Base-by-base conservation (phyloP, 1,140 invertebrate genomes). In the Copidosoma floridanum region DNA sequence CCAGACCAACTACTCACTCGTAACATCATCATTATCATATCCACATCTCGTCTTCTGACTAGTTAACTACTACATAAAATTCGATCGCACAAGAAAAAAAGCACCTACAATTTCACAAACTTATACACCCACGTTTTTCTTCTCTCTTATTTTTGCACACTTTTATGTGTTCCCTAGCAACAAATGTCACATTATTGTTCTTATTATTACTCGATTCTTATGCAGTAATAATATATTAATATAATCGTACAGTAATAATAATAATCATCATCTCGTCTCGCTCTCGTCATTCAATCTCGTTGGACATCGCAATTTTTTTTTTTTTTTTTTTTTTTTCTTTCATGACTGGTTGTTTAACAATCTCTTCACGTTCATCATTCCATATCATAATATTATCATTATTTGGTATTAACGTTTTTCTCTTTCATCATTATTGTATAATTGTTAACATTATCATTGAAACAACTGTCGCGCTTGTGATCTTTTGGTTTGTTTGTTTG, bases 401-500 rank as follows among this genome's bases (percentile, higher is more conserved):
- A 32, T 32, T 12, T 12, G 29, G 29, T 32, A 32, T 32, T 32
- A 32, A 32, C 12, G n/a, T n/a, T 20, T 12, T 14, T 18, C 16
- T 7, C 18, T 16, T 7, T n/a, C 38, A 10, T 12, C 21, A 20
- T 43, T 23, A 40, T 50, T 27, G 14, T 47, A 23, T 59, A 59
- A 52, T 46, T 46, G 38, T 61, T 61, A 61, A 56, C 57, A 57
- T 57, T 41, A 71, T 75, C 74, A 75, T 77, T 75, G 74, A 77
- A 77, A 76, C 75, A 78, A 70, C 72, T 71, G 70, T 75, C 70
- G 71, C 72, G 73, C 71, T 65, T 65, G 59, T 61, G 53, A 23
- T 43, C 48, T 37, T 56, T 29, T 23, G 11, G 23, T 24, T 6
- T n/a, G 18, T 41, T 14, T 41, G 1, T n/a, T 20, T 14, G 12